These are phyloP conservation scores for Byasa hedistus DNA, from an alignment of 2,888 invertebrate species.

Conservation along the genomic window DNA sequence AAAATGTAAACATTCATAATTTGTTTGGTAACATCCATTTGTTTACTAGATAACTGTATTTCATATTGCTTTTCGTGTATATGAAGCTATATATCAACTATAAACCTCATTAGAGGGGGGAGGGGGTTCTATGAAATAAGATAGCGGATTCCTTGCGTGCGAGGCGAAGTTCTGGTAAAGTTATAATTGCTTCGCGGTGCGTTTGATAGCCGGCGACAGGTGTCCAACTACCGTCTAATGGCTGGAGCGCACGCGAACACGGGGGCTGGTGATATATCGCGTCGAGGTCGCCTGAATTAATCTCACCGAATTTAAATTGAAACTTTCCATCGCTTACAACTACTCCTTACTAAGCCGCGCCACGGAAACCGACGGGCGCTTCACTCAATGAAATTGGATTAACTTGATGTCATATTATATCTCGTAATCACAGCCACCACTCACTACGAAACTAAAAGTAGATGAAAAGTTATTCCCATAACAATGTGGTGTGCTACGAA, in stretches of 20 bases:
- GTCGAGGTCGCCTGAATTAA: slow-evolving; percentile 10
- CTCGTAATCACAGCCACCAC: too few relatives aligned
- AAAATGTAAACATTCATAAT: too few relatives aligned
- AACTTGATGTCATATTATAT: too few relatives aligned
- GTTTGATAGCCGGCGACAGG: slow-evolving; percentile 38
- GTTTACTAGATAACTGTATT: too few relatives aligned
- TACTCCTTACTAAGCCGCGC: neutral
- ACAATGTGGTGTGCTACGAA: too few relatives aligned
- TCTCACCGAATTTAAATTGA: slow-evolving; percentile 14
- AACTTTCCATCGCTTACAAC: slow-evolving; percentile 9
- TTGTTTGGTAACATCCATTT: too few relatives aligned
- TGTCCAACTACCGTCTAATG: slow-evolving; percentile 33
- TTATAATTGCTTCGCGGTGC: slow-evolving; percentile 40
- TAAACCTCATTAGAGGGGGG: slow-evolving; percentile 16
- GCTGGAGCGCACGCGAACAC: slow-evolving; percentile 5
- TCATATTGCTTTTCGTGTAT: too few relatives aligned
- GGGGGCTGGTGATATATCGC: slow-evolving; percentile 8
- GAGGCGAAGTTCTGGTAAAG: slow-evolving; percentile 36
- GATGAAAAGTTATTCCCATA: too few relatives aligned
- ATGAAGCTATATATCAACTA: too few relatives aligned
- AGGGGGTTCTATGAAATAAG: slow-evolving; percentile 12
- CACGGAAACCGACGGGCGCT: neutral
- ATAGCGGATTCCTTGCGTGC: slow-evolving; percentile 31
- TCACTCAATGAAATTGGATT: too few relatives aligned
- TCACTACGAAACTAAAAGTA: too few relatives aligned